Conservation (phyloP, 2,113 vertebrate genomes). For the Phrynosoma blainvillii region DNA sequence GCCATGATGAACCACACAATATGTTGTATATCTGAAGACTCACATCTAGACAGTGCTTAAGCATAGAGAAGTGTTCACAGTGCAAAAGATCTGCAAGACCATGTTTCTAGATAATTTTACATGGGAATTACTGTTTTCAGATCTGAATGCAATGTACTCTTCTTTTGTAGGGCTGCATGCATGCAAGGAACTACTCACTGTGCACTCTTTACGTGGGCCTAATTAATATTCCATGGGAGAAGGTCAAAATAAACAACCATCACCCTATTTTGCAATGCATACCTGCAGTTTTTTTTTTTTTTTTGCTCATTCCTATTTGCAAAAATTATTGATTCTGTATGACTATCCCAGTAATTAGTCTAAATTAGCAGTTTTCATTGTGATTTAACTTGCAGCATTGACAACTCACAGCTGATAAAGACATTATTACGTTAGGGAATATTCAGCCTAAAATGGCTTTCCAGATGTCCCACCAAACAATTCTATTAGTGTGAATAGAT, state of each 20-base stretch:
- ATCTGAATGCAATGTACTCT: not conserved
- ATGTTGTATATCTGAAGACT: too few relatives aligned
- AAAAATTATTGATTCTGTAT: not conserved
- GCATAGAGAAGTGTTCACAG: not conserved
- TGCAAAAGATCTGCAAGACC: not conserved
- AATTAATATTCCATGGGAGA: not conserved
- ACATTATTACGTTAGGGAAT: not conserved
- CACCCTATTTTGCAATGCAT: not conserved
- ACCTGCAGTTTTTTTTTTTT: fast-evolving
- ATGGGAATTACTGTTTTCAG: not conserved
- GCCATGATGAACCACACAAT: not conserved
- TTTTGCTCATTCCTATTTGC: not conserved
- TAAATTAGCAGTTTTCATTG: not conserved
- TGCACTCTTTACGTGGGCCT: not conserved
- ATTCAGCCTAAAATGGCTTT: not conserved
- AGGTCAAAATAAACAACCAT: not conserved
- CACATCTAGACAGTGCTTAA: not conserved
- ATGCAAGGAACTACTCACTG: not conserved
- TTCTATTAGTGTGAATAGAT: not conserved
- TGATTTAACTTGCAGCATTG: not conserved
- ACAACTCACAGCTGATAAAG: not conserved
- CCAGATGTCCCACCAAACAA: not conserved
- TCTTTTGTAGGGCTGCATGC: not conserved
- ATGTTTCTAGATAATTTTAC: not conserved
- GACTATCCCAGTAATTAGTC: not conserved